Percentiles rank a stretch among this genome's conserved stretches.
Evolutionary conservation across 2,888 invertebrate genomes (phyloP).

Genomic region (Cantharis lateralis): DNA sequence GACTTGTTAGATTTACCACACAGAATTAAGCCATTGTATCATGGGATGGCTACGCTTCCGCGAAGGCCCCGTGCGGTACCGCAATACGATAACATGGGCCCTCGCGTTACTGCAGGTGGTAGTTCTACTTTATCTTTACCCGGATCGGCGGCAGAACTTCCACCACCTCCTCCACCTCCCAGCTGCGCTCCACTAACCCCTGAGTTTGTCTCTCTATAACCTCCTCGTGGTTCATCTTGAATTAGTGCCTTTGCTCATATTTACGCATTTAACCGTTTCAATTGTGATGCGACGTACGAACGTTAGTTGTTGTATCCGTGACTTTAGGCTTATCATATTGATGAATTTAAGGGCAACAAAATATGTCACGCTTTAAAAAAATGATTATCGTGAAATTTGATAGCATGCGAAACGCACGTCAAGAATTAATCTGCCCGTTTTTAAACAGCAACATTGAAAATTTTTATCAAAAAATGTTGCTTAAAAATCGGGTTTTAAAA

Average conservation of each 20-base stretch:
- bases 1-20: constrained; percentile 77
- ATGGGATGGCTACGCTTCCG: constrained; percentile 55
- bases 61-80: constrained; percentile 60
- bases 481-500: background rate
- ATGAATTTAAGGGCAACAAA: background rate
- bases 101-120: constrained; percentile 85
- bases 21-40: constrained; percentile 54
- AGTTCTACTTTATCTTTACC: constrained; percentile 85
- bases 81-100: constrained; percentile 89
- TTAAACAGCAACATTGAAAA: background rate
- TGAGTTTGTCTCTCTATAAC: constrained; percentile 63
- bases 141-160: constrained; percentile 59
- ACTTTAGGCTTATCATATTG: background rate
- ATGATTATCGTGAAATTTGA: background rate
- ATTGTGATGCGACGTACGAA: background rate
- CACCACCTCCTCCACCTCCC: constrained; percentile 64
- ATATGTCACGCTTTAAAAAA: background rate
- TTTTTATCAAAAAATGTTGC: background rate
- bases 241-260: constrained; percentile 58
- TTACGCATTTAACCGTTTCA: constrained; percentile 24
- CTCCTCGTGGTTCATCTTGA: constrained; percentile 55
- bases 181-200: constrained; percentile 61
- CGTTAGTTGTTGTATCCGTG: background rate
- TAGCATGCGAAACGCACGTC: background rate
- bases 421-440: background rate